Evolutionary conservation across 2,797 vertebrate species (phyloP).

Genomic region (Petrocephalus sullivani): DNA sequence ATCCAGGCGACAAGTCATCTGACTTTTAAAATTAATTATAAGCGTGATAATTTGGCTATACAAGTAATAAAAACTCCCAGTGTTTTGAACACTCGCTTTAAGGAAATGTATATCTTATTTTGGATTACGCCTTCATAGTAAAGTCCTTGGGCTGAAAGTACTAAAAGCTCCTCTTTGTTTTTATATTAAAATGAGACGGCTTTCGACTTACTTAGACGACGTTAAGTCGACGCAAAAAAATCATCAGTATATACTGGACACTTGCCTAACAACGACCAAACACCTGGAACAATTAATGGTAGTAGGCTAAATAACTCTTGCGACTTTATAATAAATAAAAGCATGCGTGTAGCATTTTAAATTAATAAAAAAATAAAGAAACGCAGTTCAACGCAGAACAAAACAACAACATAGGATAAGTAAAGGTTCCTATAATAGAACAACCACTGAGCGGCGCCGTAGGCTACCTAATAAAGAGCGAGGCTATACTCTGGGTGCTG

Average conservation of each 20-base stretch:
- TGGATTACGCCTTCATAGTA: neutral
- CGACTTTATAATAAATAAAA: neutral
- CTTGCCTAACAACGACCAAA: neutral
- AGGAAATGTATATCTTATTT: neutral
- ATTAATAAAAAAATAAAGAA: too few species aligned
- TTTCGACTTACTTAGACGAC: neutral
- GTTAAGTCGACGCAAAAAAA: neutral
- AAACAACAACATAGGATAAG: neutral
- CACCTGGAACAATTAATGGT: neutral
- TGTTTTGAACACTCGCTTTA: neutral
- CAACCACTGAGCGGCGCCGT: slow-evolving; percentile 69
- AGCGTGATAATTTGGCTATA: neutral
- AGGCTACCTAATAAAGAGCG: slow-evolving; percentile 47
- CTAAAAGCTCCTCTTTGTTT: neutral
- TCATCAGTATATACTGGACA: neutral
- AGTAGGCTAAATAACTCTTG: neutral
- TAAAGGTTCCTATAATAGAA: neutral
- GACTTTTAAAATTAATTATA: neutral
- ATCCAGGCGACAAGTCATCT: neutral
- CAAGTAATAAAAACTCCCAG: neutral
- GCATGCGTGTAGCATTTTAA: neutral
- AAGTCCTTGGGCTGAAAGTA: neutral
- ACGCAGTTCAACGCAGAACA: neutral
- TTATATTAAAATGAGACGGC: neutral
- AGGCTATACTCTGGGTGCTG: neutral